Conservation (phyloP, 2,113 vertebrate genomes). For the Pantherophis guttatus region DNA sequence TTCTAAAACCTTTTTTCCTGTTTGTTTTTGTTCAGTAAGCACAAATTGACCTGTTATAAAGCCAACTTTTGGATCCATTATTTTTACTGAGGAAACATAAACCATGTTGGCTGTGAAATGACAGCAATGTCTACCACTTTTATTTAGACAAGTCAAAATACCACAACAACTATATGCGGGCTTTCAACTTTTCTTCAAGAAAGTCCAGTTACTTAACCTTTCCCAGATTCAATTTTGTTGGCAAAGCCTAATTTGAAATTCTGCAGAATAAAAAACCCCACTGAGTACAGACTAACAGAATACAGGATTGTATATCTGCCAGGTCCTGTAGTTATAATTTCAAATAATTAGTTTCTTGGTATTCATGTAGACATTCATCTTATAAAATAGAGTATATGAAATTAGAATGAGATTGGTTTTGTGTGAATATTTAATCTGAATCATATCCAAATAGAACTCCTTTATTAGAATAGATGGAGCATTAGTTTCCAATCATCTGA, state of each 20-base stretch:
- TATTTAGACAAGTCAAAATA: neutral
- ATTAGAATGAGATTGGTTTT: neutral
- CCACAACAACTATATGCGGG: neutral
- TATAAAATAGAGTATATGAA: neutral
- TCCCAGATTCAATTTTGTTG: neutral
- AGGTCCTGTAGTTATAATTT: accelerated
- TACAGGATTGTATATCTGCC: neutral
- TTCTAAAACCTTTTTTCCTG: neutral
- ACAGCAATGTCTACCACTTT: neutral
- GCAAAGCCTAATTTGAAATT: neutral
- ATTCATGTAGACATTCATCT: neutral
- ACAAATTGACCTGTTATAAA: neutral
- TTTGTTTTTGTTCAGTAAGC: neutral
- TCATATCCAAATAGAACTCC: neutral
- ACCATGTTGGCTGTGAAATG: neutral
- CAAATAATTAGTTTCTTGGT: neutral
- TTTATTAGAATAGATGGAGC: neutral
- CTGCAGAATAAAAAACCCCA: neutral
- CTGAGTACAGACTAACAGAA: neutral
- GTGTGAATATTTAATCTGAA: too few relatives aligned
- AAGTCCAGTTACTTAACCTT: neutral
- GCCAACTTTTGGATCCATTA: neutral
- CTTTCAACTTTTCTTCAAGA: neutral
- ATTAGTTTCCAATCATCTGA: neutral
- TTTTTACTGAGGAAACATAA: neutral